Conservation (phyloP, 2,113 vertebrate species). For the Melanerpes formicivorus region DNA sequence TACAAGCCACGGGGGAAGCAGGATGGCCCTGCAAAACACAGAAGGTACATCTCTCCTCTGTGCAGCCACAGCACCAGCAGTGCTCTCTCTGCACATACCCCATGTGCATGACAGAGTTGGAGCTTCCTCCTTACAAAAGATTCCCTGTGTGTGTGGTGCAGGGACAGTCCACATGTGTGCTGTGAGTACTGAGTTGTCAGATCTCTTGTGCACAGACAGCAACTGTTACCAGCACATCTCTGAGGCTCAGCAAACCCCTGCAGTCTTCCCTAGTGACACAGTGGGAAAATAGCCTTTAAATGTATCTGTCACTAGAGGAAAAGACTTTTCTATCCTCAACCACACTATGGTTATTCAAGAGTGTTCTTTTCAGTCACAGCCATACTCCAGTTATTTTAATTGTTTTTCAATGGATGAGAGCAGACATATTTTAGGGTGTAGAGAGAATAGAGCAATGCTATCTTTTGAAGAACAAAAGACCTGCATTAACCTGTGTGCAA, state of each 20-base stretch:
- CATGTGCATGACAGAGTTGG: accelerated
- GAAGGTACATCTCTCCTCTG: not conserved
- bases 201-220: not conserved
- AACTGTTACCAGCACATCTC: not conserved
- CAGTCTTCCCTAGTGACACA: not conserved
- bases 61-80: not conserved
- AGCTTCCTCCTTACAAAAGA: not conserved
- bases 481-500: conserved; percentile 43
- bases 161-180: not conserved
- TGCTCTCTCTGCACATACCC: not conserved
- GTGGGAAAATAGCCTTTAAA: not conserved
- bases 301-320: not conserved
- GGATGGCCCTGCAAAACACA: not conserved
- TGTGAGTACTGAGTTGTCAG: not conserved
- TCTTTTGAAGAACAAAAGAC: conserved; percentile 45
- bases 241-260: not conserved
- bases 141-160: not conserved
- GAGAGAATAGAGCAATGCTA: not conserved
- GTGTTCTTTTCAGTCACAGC: not conserved
- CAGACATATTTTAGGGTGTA: not conserved
- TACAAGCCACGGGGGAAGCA: not conserved
- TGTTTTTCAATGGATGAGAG: not conserved
- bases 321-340: not conserved
- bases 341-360: not conserved
- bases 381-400: not conserved